A percentile compares a stretch with the other conserved stretches of the same genome.
Conservation (phyloP, 2,113 vertebrate species). For the Polypterus senegalus region DNA sequence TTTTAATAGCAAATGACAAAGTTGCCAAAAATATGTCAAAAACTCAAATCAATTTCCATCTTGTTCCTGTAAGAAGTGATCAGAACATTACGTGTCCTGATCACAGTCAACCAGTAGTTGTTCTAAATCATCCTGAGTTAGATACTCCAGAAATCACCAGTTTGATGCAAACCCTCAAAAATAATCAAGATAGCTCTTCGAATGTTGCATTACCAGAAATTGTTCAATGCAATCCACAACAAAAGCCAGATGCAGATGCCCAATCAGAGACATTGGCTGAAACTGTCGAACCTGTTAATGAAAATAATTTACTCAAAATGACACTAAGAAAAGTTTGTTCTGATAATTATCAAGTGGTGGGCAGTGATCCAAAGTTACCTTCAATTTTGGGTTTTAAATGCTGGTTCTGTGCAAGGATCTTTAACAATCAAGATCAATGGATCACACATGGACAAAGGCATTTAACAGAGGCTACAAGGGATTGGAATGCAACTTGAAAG, state of each 20-base stretch:
- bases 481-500: constrained; percentile 51
- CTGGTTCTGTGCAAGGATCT: constrained; percentile 56
- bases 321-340: constrained; percentile 76
- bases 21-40: no score
- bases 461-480: constrained; percentile 54
- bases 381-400: constrained; percentile 46
- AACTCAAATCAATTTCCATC: constrained; percentile 33
- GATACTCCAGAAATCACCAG: constrained; percentile 54
- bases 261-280: neutral
- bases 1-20: no score
- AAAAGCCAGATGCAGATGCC: constrained; percentile 15
- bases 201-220: constrained; percentile 55
- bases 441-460: constrained; percentile 61
- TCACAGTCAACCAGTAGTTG: constrained; percentile 84
- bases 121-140: constrained; percentile 80
- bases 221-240: constrained; percentile 43
- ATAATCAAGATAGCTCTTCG: constrained; percentile 53
- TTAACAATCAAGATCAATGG: constrained; percentile 61
- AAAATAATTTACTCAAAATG: constrained; percentile 78
- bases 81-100: constrained; percentile 72
- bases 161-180: constrained; percentile 58
- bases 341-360: constrained; percentile 73
- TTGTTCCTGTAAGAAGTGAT: constrained; percentile 58
- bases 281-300: constrained; percentile 32
- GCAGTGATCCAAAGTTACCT: constrained; percentile 33